A percentile compares a stretch with the other conserved stretches of the same genome.
Evolutionary conservation across 64 coral and sea anemone species (phyloP).

Genomic region (Montipora sp.): DNA sequence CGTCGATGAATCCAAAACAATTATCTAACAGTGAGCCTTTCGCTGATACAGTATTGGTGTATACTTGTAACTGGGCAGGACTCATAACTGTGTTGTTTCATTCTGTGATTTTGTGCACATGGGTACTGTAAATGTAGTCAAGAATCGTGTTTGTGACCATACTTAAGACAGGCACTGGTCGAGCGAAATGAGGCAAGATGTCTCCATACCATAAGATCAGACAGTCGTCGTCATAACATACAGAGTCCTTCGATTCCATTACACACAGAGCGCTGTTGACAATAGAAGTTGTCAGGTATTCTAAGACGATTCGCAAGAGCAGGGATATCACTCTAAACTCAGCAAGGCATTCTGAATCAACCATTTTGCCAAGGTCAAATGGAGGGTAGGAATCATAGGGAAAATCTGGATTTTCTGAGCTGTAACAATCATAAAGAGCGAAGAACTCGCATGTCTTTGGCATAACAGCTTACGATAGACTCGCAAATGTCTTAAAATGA

Average conservation of each 20-base stretch:
- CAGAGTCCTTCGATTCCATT: too few relatives aligned
- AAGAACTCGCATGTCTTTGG: background rate
- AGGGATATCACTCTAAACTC: background rate
- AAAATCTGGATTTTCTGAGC: background rate
- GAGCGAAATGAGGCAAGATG: background rate
- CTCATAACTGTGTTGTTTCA: background rate
- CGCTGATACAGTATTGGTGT: background rate
- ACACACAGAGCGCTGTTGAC: background rate
- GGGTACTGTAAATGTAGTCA: background rate
- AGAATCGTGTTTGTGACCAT: background rate
- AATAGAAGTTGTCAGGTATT: background rate
- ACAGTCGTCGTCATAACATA: background rate
- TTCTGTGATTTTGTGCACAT: background rate
- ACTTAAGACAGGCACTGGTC: background rate
- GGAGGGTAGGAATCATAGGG: background rate
- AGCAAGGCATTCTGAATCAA: background rate
- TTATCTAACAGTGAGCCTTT: background rate
- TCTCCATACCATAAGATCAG: background rate
- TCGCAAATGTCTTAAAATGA: background rate
- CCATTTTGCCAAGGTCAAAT: background rate
- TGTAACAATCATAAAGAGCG: background rate
- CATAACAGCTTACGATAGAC: background rate
- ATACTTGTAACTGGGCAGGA: background rate
- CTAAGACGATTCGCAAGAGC: background rate
- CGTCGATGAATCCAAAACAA: background rate